Evolutionary conservation across 2,113 vertebrate genomes (phyloP).

Genomic region (Tupaia chinensis): DNA sequence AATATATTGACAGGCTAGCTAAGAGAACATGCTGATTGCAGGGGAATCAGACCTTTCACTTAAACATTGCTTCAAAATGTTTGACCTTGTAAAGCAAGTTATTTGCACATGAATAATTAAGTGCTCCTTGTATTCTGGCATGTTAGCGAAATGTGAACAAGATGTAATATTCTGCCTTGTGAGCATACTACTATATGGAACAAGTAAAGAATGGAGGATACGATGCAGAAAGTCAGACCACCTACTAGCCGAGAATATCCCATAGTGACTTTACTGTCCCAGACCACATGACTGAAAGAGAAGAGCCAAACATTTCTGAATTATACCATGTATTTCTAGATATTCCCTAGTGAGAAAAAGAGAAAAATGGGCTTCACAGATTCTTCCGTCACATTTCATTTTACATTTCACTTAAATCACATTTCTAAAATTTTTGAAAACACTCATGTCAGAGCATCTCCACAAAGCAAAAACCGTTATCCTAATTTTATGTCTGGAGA

Average conservation of each 20-base stretch:
- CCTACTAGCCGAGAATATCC: slow-evolving; percentile 17
- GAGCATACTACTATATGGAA: background rate
- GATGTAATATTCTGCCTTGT: slow-evolving; percentile 2
- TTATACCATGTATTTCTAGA: slow-evolving; percentile 40
- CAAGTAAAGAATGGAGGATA: slow-evolving; percentile 55
- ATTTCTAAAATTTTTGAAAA: slow-evolving; percentile 29
- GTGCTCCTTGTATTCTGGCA: background rate
- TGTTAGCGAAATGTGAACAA: slow-evolving; percentile 36
- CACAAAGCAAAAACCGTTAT: slow-evolving; percentile 27
- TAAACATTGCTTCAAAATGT: slow-evolving; percentile 21
- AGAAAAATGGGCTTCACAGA: slow-evolving; percentile 5
- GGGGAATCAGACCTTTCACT: slow-evolving; percentile 30
- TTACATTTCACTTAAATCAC: background rate
- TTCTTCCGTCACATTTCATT: slow-evolving; percentile 6
- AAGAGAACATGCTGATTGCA: background rate
- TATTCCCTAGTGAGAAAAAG: background rate
- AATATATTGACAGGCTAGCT: background rate
- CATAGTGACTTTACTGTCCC: slow-evolving; percentile 40
- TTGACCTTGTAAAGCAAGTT: slow-evolving; percentile 37
- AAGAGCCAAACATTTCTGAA: background rate
- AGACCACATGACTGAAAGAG: slow-evolving; percentile 38
- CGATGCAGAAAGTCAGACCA: slow-evolving; percentile 27
- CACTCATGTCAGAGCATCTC: background rate
- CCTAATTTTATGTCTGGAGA: background rate
- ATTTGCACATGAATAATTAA: slow-evolving; percentile 1